phyloP scores from a whole-genome alignment of 2,888 invertebrate species.

The Amiota communis region DNA sequence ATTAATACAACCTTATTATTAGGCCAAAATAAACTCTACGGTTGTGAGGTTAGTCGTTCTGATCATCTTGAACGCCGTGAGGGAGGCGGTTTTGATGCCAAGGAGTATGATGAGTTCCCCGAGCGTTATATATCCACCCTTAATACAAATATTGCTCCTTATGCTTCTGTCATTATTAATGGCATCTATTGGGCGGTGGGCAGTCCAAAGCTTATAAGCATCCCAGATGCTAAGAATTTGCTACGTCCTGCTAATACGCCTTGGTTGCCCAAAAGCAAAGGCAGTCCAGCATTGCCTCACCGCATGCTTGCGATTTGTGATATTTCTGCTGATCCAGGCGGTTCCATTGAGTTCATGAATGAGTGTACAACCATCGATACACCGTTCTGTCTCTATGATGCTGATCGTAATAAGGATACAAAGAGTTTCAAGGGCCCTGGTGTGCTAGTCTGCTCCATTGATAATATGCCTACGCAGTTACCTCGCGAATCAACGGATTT shows the following conservation, averaged over 20 bases:
- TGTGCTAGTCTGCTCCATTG: conserved; percentile 98
- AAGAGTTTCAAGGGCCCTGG: conserved; percentile 97
- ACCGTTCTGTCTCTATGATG: conserved; percentile 99
- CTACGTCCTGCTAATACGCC: conserved; percentile 91
- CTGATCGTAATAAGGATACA: conserved; percentile 96
- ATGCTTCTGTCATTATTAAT: conserved; percentile 96
- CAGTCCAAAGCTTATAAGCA: conserved; percentile 95
- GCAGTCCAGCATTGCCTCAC: conserved; percentile 90
- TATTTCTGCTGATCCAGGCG: conserved; percentile 99
- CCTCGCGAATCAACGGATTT: conserved; percentile 98
- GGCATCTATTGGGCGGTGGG: conserved; percentile 99
- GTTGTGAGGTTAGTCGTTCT: conserved; percentile 93
- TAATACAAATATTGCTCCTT: conserved; percentile 96
- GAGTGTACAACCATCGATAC: conserved; percentile 99
- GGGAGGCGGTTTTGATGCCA: conserved; percentile 91
- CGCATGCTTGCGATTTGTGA: conserved; percentile 97
- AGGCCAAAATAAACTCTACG: conserved; percentile 96
- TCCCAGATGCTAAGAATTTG: conserved; percentile 97
- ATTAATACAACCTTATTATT: conserved; percentile 23
- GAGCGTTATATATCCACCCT: conserved; percentile 96
- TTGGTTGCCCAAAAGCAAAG: conserved; percentile 92
- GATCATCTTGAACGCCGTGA: conserved; percentile 95
- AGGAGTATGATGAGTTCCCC: conserved; percentile 93
- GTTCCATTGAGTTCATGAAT: conserved; percentile 99
- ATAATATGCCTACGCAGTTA: conserved; percentile 99